Percentiles rank a stretch among this genome's conserved stretches.
These are phyloP conservation scores for Xylota segnis DNA, from an alignment of 2,888 invertebrate genomes.

Conservation along the genomic window DNA sequence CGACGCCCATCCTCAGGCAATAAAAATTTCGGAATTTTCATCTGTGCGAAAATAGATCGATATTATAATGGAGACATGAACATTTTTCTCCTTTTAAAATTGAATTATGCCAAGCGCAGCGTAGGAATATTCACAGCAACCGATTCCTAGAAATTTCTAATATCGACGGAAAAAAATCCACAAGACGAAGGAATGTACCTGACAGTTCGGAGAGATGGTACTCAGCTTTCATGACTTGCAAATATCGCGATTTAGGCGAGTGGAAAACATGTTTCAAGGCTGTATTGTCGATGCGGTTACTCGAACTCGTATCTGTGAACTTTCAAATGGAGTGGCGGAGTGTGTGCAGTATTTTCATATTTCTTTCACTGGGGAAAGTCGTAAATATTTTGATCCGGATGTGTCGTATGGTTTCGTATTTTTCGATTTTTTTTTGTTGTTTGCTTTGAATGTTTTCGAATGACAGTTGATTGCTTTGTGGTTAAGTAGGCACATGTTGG, in stretches of 20 bases:
- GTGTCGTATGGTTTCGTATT: conserved; percentile 29
- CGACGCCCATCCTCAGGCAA: conserved; percentile 49
- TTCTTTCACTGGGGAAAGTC: conserved; percentile 8
- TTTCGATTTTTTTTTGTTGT: not conserved
- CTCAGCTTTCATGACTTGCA: conserved; percentile 63
- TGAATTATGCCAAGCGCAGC: conserved; percentile 70
- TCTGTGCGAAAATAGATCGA: conserved; percentile 65
- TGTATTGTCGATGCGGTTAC: conserved; percentile 34
- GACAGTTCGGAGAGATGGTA: conserved; percentile 55
- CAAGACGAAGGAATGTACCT: conserved; percentile 44
- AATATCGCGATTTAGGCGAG: conserved; percentile 50
- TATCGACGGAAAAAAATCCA: not conserved
- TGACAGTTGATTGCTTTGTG: conserved; percentile 10
- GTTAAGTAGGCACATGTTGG: not conserved
- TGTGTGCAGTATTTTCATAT: not conserved
- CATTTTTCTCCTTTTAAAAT: conserved; percentile 50
- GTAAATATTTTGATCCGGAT: conserved; percentile 47
- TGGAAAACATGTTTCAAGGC: conserved; percentile 51
- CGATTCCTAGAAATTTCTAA: conserved; percentile 29
- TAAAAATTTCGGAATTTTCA: conserved; percentile 60
- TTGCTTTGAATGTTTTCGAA: conserved; percentile 3
- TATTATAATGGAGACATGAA: conserved; percentile 50
- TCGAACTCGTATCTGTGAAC: conserved; percentile 25
- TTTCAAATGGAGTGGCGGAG: conserved; percentile 26
- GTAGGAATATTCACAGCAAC: conserved; percentile 46